A percentile compares a stretch with the other conserved stretches of the same genome.
Conservation (phyloP, 2,888 invertebrate genomes). For the Tetanocera ferruginea region DNA sequence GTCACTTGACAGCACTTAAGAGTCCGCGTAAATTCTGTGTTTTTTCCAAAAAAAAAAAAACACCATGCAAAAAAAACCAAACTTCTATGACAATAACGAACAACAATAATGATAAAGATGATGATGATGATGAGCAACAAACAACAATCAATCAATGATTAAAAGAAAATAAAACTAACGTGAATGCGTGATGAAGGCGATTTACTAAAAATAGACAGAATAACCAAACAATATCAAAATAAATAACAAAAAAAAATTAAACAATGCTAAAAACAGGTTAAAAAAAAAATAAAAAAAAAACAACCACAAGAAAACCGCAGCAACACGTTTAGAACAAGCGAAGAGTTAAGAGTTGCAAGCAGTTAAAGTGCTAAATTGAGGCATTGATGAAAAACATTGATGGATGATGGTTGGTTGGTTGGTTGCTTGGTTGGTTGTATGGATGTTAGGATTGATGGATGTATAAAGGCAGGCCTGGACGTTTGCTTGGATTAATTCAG, state of each 20-base stretch:
- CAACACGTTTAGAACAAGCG: neutral
- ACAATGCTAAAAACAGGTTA: neutral
- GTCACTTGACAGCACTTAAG: no score
- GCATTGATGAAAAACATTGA: neutral
- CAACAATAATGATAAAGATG: neutral
- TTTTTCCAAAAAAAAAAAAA: neutral
- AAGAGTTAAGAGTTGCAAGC: neutral
- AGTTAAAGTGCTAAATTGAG: neutral
- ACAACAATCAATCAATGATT: conserved; percentile 10
- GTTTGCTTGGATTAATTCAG: neutral
- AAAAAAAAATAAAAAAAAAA: neutral
- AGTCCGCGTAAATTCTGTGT: no score
- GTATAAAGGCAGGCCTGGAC: neutral
- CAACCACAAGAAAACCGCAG: neutral
- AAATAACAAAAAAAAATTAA: neutral
- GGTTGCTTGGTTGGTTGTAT: neutral
- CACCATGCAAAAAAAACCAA: neutral
- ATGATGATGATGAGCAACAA: no score
- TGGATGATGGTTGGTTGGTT: neutral
- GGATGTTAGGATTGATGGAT: neutral
- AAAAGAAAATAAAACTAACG: neutral
- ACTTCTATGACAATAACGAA: neutral
- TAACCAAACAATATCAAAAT: neutral
- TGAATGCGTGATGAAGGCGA: conserved; percentile 13
- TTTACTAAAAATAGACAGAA: conserved; percentile 7